Evolutionary conservation across 2,888 invertebrate species (phyloP).

Genomic region (Onchidella celtica): DNA sequence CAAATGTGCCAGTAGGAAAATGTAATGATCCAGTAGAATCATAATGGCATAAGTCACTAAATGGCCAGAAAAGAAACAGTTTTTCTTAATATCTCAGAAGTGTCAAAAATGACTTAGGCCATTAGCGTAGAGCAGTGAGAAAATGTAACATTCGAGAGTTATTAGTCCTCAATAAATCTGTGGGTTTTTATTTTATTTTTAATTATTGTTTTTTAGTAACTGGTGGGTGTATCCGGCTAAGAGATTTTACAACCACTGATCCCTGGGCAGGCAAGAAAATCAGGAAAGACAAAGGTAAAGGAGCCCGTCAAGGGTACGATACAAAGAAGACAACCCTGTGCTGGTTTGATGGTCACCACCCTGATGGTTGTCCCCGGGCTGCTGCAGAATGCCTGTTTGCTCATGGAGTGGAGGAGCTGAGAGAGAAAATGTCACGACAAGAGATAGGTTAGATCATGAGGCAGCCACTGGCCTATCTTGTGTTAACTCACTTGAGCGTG

Average conservation of each 20-base stretch:
- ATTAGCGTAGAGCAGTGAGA: too few species aligned
- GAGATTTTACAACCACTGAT: slow-evolving; percentile 67
- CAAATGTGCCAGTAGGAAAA: too few species aligned
- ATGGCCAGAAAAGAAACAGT: too few species aligned
- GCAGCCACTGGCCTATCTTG: too few species aligned
- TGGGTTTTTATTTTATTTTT: too few species aligned
- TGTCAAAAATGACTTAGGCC: too few species aligned
- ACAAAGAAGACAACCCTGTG: slow-evolving; percentile 82
- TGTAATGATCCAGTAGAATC: too few species aligned
- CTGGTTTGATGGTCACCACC: slow-evolving; percentile 92
- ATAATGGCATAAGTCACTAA: too few species aligned
- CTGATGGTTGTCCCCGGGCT: slow-evolving; percentile 89
- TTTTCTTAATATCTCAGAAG: too few species aligned
- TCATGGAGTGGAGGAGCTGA: slow-evolving; percentile 82
- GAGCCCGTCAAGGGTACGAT: slow-evolving; percentile 27
- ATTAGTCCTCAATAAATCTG: too few species aligned
- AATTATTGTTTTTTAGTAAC: slow-evolving; percentile 62
- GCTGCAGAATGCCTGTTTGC: slow-evolving; percentile 87
- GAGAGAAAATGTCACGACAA: background rate
- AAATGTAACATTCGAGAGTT: too few species aligned
- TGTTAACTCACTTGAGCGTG: too few species aligned
- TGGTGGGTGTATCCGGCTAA: slow-evolving; percentile 71
- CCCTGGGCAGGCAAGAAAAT: slow-evolving; percentile 60
- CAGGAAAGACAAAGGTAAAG: slow-evolving; percentile 54
- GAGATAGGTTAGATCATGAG: background rate